These are phyloP conservation scores for Meteorus colon DNA, from an alignment of 2,888 invertebrate species.

Conservation along the genomic window DNA sequence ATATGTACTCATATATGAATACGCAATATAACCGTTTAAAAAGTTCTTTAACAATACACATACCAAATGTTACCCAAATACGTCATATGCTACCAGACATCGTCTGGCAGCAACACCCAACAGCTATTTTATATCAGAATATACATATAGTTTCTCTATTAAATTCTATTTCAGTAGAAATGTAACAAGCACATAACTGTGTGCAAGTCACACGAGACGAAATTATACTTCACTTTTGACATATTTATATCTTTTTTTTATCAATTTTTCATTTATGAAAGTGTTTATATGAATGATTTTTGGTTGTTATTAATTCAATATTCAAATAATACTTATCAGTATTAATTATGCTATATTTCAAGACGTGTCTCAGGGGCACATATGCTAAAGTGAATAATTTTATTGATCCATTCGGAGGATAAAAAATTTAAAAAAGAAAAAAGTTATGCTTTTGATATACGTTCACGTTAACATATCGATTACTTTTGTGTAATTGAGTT, in stretches of 20 bases:
- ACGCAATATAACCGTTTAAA: conserved; percentile 7
- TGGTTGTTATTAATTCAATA: background rate
- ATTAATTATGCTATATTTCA: background rate
- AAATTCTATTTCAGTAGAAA: background rate
- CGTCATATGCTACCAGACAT: conserved; percentile 13
- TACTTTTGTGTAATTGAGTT: background rate
- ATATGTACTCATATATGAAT: background rate
- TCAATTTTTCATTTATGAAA: background rate
- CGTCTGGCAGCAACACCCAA: conserved; percentile 1
- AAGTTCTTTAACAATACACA: conserved; percentile 13
- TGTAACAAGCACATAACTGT: too few relatives aligned
- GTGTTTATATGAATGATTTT: background rate
- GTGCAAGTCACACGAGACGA: too few relatives aligned
- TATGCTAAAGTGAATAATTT: conserved; percentile 19
- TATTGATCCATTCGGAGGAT: conserved; percentile 23
- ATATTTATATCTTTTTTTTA: background rate
- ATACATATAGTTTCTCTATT: background rate
- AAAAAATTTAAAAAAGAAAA: background rate
- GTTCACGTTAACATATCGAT: background rate
- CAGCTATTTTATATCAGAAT: background rate
- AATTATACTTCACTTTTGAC: too few relatives aligned
- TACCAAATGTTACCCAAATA: background rate
- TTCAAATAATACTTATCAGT: background rate
- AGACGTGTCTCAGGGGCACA: conserved; percentile 17
- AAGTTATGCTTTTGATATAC: background rate